Evolutionary conservation across 2,113 vertebrate species (phyloP), one percentile per base, ranked within the genome.

Genomic region (Silurus meridionalis): DNA sequence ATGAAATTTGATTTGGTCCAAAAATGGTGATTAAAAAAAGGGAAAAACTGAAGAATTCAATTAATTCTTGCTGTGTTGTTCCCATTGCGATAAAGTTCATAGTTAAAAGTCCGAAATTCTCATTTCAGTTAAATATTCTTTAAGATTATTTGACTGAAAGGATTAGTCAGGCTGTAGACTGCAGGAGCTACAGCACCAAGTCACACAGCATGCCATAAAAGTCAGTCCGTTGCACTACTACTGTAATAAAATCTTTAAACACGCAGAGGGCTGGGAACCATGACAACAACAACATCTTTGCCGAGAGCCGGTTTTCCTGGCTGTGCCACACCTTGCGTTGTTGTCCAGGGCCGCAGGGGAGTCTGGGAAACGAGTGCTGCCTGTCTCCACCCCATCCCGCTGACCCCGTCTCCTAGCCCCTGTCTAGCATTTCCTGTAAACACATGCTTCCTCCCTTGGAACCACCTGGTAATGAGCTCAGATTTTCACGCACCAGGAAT

Each of bases 381-480:
- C 85, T 88, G 82, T 89, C 91, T 90, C 90, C 91, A 85, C 90
- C 85, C 89, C 75, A 52, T 88, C 77, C 85, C 69, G 63, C 84
- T 90, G 89, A 94, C 90, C 91, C 90, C 83, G 82, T 87, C 88
- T 90, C 88, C 87, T 88, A 84, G 91, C 91, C 93, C 95, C 95
- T 92, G 93, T 95, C 94, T 93, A 92, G 96, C 96, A 97, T 97
- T 97, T 99, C 97, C 97, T 96, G 96, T 97, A 97, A 99, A 99
- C 96, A 98, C 91, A 87, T 82, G 89, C 85, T 91, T 98, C 96
- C 96, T 97, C 96, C 94, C 95, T 71, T 90, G 95, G 94, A 95
- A 95, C 95, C 96, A 95, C 95, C 96, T 96, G 95, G 94, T 94
- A 96, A 94, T 95, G 94, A 95, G 93, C 94, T 94, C 92, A 92